phyloP scores from a whole-genome alignment of 2,113 vertebrate species.

The Pangasianodon hypophthalmus region DNA sequence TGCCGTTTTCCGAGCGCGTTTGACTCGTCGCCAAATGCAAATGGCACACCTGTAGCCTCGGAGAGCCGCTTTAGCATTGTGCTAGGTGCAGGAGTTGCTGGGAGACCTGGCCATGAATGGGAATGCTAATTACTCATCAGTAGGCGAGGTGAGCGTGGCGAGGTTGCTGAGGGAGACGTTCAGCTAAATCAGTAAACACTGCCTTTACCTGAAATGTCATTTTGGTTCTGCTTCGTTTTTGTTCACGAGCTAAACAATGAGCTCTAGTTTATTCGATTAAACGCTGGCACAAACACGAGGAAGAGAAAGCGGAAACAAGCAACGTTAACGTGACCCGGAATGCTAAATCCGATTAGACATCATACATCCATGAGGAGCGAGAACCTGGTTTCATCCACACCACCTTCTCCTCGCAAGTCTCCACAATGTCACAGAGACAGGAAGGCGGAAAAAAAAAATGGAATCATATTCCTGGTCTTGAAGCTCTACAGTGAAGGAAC shows the following conservation, averaged over 20 bases:
- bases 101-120: slow-evolving; percentile 34
- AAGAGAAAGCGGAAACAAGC: slow-evolving; percentile 1
- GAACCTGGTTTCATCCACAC: not conserved
- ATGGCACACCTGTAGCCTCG: slow-evolving; percentile 56
- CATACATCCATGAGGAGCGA: not conserved
- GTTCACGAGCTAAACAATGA: slow-evolving; percentile 33
- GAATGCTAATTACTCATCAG: slow-evolving; percentile 51
- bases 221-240: slow-evolving; percentile 22
- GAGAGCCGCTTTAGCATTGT: slow-evolving; percentile 33
- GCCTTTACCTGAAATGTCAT: slow-evolving; percentile 25
- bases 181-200: slow-evolving; percentile 25
- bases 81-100: slow-evolving; percentile 20
- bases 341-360: slow-evolving; percentile 12
- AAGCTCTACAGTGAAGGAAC: too few species aligned
- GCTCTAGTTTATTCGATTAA: not conserved
- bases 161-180: slow-evolving; percentile 3
- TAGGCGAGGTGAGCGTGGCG: not conserved
- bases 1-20: slow-evolving; percentile 19
- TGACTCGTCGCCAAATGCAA: slow-evolving; percentile 49
- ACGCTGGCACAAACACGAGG: not conserved
- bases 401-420: not conserved
- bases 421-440: too few species aligned
- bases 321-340: not conserved
- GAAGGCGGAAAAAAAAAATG: too few species aligned
- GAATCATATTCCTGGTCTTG: too few species aligned